These are phyloP conservation scores for Pangasius djambal DNA, from an alignment of 2,797 vertebrate species.

Conservation along the genomic window DNA sequence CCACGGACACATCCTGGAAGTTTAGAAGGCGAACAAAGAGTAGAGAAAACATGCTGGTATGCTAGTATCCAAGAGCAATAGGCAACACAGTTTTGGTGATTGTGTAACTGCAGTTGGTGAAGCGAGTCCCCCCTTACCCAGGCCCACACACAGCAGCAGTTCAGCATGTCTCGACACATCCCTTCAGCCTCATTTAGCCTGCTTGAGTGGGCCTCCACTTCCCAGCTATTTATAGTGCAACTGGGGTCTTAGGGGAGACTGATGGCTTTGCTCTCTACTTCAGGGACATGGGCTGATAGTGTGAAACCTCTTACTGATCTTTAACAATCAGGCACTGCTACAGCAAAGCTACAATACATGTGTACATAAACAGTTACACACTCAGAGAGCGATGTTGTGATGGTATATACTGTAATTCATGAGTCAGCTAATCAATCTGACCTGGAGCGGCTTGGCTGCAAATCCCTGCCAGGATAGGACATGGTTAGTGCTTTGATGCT, in stretches of 20 bases:
- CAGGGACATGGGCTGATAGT: conserved; percentile 32
- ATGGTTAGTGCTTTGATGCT: background rate
- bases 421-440: background rate
- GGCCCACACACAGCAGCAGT: background rate
- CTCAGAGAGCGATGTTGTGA: background rate
- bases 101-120: background rate
- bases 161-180: conserved; percentile 40
- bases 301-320: conserved; percentile 34
- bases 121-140: background rate
- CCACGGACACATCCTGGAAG: background rate
- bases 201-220: conserved; percentile 19
- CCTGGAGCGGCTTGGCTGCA: background rate
- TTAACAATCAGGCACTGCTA: conserved; percentile 30
- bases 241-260: conserved; percentile 17
- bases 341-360: conserved; percentile 9
- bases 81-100: background rate
- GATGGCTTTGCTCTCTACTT: conserved; percentile 34
- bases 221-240: conserved; percentile 41
- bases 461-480: background rate
- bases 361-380: background rate
- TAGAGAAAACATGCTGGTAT: background rate
- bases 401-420: too few relatives aligned
- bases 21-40: background rate
- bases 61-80: background rate
- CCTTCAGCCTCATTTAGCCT: conserved; percentile 43